Percentiles rank a stretch among this genome's conserved stretches.
phyloP scores from a whole-genome alignment of 92 coral and sea anemone species.

The Galaxea fascicularis region DNA sequence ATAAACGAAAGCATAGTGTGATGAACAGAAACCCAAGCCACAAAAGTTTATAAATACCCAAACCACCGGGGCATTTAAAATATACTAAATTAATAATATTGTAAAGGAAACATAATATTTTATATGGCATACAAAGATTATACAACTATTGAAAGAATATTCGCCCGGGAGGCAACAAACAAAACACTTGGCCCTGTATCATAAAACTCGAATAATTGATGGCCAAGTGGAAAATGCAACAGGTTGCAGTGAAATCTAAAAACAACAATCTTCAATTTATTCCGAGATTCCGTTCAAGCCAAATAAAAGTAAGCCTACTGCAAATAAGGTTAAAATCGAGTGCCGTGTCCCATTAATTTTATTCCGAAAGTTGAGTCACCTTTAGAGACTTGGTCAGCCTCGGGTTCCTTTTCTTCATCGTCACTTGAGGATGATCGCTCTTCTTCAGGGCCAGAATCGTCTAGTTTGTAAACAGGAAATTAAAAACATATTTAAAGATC shows the following conservation, averaged over 20 bases:
- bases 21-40: background rate
- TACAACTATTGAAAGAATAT: background rate
- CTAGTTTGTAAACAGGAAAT: slow-evolving; percentile 3
- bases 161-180: background rate
- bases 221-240: slow-evolving; percentile 11
- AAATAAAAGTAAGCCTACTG: background rate
- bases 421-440: slow-evolving; percentile 73
- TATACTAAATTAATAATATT: slow-evolving; percentile 31
- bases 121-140: background rate
- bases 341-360: background rate
- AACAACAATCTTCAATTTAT: background rate
- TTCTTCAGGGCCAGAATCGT: slow-evolving; percentile 66
- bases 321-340: background rate
- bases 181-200: background rate
- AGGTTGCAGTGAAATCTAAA: background rate
- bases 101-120: background rate
- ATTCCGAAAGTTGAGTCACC: slow-evolving; percentile 42
- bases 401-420: slow-evolving; percentile 89
- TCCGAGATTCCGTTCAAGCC: background rate
- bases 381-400: slow-evolving; percentile 83
- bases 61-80: background rate
- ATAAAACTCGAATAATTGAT: background rate
- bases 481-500: background rate
- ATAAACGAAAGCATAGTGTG: background rate
- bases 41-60: background rate